These are phyloP conservation scores for Danio albolineatus DNA, from an alignment of 2,797 vertebrate genomes.

Conservation along the genomic window DNA sequence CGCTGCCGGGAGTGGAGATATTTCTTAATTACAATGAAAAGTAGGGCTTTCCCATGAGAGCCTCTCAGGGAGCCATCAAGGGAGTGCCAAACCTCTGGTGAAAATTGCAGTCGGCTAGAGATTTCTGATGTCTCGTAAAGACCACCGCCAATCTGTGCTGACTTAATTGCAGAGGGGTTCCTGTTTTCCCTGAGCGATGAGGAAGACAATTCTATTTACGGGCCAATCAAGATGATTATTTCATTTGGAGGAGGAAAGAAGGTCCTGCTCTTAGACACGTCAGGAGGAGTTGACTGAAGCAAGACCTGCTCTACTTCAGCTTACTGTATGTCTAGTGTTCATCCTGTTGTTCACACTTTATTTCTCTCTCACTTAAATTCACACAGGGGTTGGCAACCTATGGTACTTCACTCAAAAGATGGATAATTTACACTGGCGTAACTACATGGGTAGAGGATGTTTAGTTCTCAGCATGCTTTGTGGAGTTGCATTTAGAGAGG, in stretches of 20 bases:
- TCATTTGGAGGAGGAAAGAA: conserved; percentile 28
- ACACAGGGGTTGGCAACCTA: no score
- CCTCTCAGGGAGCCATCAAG: conserved; percentile 42
- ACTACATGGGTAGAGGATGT: no score
- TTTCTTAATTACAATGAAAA: conserved; percentile 61
- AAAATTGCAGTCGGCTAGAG: conserved; percentile 24
- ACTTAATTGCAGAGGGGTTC: conserved; percentile 45
- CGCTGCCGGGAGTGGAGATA: conserved; percentile 29
- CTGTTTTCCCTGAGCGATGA: conserved; percentile 29
- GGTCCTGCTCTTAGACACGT: conserved; percentile 3
- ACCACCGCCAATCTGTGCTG: conserved; percentile 31
- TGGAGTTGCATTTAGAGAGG: no score
- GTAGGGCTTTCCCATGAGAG: conserved; percentile 45
- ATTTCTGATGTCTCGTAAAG: conserved; percentile 47
- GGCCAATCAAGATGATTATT: conserved; percentile 43
- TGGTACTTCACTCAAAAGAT: background rate
- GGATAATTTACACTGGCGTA: no score
- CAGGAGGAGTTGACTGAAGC: background rate
- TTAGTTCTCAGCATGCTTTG: no score
- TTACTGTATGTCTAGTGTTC: background rate
- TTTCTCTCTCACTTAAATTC: background rate
- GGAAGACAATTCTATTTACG: conserved; percentile 40
- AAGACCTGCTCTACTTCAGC: background rate
- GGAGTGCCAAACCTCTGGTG: conserved; percentile 25
- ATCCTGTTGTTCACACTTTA: background rate